Evolutionary conservation across 2,888 invertebrate species (phyloP).

Genomic region (Drosophila pullipes): DNA sequence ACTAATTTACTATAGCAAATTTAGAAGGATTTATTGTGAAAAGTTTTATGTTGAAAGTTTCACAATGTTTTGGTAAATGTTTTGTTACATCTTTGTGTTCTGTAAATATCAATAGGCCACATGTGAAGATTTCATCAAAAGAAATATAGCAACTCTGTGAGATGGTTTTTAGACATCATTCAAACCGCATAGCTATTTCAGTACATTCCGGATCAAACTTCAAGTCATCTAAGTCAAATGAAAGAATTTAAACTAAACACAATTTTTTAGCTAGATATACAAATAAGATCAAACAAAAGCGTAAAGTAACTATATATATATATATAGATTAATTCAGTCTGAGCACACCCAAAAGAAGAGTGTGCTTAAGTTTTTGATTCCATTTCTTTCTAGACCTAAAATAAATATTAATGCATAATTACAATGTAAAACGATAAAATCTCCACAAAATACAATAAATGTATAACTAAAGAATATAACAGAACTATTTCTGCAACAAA

Average conservation of each 20-base stretch:
- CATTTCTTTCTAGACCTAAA: conserved; percentile 71
- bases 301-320: conserved; percentile 24
- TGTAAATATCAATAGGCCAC: conserved; percentile 1
- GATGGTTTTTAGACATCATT: conserved; percentile 38
- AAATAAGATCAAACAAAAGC: conserved; percentile 28
- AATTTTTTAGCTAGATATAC: conserved; percentile 78
- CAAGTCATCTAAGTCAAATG: conserved; percentile 50
- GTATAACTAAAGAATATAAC: conserved; percentile 63
- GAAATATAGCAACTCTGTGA: conserved; percentile 32
- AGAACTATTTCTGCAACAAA: conserved; percentile 72
- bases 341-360: conserved; percentile 34
- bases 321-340: conserved; percentile 47
- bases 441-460: conserved; percentile 77
- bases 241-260: conserved; percentile 68
- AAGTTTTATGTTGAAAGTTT: not conserved
- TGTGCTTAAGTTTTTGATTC: conserved; percentile 73
- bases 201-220: conserved; percentile 43
- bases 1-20: conserved; percentile 4
- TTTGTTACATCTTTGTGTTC: not conserved
- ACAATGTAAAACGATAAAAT: conserved; percentile 38
- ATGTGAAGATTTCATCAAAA: conserved; percentile 6
- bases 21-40: conserved; percentile 1
- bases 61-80: not conserved
- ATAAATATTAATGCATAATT: conserved; percentile 34
- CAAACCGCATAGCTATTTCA: conserved; percentile 6